These are phyloP conservation scores for Eonycteris spelaea DNA, from an alignment of 2,113 vertebrate genomes.

Conservation along the genomic window DNA sequence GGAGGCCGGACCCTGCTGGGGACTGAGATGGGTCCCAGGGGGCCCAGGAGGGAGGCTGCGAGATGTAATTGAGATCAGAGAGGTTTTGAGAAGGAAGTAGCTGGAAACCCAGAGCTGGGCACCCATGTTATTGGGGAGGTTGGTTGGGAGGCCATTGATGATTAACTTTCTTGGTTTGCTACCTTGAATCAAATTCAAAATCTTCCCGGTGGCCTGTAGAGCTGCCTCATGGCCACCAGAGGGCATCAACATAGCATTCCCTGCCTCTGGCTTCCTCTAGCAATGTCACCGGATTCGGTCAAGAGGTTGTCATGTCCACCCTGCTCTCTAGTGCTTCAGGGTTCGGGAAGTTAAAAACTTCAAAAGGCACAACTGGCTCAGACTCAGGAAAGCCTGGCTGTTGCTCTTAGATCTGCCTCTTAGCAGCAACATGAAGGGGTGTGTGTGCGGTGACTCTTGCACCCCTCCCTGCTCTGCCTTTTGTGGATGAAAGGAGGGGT, in stretches of 20 bases:
- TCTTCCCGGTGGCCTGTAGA: neutral
- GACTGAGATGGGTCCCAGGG: neutral
- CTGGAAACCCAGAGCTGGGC: neutral
- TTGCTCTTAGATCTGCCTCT: neutral
- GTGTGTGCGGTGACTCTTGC: neutral
- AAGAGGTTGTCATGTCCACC: neutral
- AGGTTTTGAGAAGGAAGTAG: neutral
- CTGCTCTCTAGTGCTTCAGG: neutral
- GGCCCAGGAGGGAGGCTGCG: neutral
- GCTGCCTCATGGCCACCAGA: constrained; percentile 18
- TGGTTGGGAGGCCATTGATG: neutral
- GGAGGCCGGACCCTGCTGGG: neutral
- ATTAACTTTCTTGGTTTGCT: neutral
- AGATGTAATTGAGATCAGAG: neutral
- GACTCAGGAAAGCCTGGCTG: neutral
- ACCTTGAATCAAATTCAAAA: neutral
- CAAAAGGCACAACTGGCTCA: neutral
- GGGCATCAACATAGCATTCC: neutral
- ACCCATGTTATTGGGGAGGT: neutral
- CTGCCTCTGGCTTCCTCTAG: neutral
- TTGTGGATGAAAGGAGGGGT: neutral
- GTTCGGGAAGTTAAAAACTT: neutral
- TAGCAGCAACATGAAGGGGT: neutral
- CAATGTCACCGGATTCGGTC: neutral
- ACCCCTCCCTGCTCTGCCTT: neutral